Evolutionary conservation across 2,888 invertebrate species (phyloP).

Genomic region (Cyclophora albipunctata): DNA sequence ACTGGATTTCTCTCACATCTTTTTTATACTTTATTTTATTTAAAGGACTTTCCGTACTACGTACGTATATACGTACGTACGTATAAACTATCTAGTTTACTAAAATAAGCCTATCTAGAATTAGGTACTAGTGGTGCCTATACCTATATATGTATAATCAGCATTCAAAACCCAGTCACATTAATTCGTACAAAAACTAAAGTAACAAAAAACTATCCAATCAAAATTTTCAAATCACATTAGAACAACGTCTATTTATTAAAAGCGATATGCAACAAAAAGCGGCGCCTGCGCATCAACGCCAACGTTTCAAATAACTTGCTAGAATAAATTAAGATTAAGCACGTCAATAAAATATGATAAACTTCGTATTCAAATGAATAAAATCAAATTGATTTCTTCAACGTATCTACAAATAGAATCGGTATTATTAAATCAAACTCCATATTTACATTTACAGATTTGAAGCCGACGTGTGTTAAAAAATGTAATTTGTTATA

Average conservation of each 20-base stretch:
- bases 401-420: slow-evolving; percentile 18
- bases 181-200: no score
- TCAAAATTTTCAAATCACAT: not conserved
- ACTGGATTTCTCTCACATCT: no score
- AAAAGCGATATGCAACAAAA: slow-evolving; percentile 4
- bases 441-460: slow-evolving; percentile 64
- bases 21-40: no score
- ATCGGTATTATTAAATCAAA: slow-evolving; percentile 59
- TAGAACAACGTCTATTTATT: not conserved
- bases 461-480: slow-evolving; percentile 34
- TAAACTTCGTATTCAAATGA: slow-evolving; percentile 38
- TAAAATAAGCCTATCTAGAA: no score
- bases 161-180: no score
- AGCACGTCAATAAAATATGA: slow-evolving; percentile 17
- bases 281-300: slow-evolving; percentile 6
- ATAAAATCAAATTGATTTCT: slow-evolving; percentile 35
- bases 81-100: no score
- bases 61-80: no score
- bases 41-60: no score
- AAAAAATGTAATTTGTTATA: slow-evolving; percentile 59
- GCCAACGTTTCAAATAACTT: slow-evolving; percentile 15
- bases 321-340: slow-evolving; percentile 13
- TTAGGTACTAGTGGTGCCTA: no score
- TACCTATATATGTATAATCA: no score
- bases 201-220: no score